Evolutionary conservation across 2,797 vertebrate genomes (phyloP).

Genomic region (Knipowitschia caucasica): DNA sequence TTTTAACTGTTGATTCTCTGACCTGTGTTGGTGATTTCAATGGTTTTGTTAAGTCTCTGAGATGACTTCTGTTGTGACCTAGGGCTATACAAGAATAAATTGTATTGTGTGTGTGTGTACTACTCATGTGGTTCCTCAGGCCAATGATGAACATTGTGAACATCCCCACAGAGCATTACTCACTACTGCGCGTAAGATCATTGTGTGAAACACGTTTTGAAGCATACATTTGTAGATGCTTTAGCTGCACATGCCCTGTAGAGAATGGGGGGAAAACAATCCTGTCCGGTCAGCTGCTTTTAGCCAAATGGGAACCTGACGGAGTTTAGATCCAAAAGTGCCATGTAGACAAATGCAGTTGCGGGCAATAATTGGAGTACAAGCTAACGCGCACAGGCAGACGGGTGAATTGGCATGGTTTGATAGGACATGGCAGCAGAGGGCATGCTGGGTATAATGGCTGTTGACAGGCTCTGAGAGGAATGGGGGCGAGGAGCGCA

Average conservation of each 20-base stretch:
- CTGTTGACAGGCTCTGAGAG: conserved; percentile 63
- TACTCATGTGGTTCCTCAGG: background rate
- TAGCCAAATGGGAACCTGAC: conserved; percentile 31
- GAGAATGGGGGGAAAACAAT: conserved; percentile 36
- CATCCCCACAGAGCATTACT: conserved; percentile 24
- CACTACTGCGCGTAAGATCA: conserved; percentile 45
- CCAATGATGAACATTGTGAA: conserved; percentile 6
- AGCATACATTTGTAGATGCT: conserved; percentile 67
- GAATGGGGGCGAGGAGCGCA: conserved; percentile 35
- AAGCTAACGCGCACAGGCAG: conserved; percentile 65
- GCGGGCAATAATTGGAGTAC: conserved; percentile 48
- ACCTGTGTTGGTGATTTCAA: too few relatives aligned
- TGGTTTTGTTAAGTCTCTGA: too few relatives aligned
- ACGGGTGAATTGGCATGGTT: conserved; percentile 57
- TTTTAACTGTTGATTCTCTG: too few relatives aligned
- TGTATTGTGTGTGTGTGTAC: too few relatives aligned
- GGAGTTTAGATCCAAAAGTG: conserved; percentile 27
- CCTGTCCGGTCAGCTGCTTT: conserved; percentile 52
- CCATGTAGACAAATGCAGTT: conserved; percentile 29
- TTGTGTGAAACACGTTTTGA: conserved; percentile 57
- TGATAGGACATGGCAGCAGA: conserved; percentile 71
- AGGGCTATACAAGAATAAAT: too few relatives aligned
- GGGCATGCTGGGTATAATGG: conserved; percentile 67
- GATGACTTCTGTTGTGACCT: too few relatives aligned
- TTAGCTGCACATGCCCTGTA: conserved; percentile 41